Evolutionary conservation across 2,113 vertebrate genomes (phyloP).

Genomic region (Sorex fumeus): DNA sequence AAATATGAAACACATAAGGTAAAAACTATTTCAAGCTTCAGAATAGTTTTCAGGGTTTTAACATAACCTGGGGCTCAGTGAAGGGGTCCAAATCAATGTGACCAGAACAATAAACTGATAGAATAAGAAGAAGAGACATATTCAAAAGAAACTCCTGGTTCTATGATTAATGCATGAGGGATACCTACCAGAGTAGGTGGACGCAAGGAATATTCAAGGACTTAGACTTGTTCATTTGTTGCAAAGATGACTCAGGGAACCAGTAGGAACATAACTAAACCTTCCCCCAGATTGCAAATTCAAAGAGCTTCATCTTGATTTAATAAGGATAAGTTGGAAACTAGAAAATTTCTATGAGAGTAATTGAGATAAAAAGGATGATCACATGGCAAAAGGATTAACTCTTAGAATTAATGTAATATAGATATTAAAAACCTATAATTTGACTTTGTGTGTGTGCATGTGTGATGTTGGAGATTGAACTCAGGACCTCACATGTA

Average conservation of each 20-base stretch:
- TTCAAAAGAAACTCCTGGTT: not conserved
- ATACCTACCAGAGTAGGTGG: not conserved
- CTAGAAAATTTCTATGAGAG: not conserved
- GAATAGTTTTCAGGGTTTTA: not conserved
- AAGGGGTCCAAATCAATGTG: not conserved
- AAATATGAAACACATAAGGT: not conserved
- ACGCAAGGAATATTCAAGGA: not conserved
- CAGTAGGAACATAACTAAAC: not conserved
- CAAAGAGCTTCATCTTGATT: not conserved
- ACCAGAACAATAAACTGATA: not conserved
- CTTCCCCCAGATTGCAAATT: not conserved
- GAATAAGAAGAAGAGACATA: not conserved
- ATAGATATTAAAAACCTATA: not conserved
- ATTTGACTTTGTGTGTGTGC: not conserved
- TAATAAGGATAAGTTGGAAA: conserved; percentile 9
- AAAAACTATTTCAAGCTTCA: not conserved
- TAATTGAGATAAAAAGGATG: not conserved
- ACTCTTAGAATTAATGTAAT: not conserved
- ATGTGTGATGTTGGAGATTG: too few relatives aligned
- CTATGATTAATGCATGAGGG: not conserved
- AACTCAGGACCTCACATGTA: too few relatives aligned
- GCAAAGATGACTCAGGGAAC: too few relatives aligned
- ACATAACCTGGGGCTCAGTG: not conserved
- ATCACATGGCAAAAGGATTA: not conserved
- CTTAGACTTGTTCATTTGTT: too few relatives aligned